Evolutionary conservation across 1,140 invertebrate species (phyloP).

Genomic region (Saccostrea glomerata): DNA sequence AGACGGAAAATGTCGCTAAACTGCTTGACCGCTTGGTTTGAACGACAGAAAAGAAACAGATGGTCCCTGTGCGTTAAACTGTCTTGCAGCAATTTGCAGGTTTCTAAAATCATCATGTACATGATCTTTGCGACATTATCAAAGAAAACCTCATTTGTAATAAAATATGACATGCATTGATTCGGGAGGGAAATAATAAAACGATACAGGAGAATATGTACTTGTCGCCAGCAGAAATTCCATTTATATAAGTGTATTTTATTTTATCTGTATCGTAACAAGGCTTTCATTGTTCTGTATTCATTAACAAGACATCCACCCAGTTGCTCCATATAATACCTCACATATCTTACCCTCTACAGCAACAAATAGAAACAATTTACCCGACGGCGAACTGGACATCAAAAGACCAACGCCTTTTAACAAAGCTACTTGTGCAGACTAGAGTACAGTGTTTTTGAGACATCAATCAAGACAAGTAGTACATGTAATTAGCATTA

Average conservation of each 20-base stretch:
- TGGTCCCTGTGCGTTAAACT: background rate
- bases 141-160: background rate
- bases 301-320: background rate
- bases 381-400: slow-evolving; percentile 15
- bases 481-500: background rate
- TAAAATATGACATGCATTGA: background rate
- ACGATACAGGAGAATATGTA: background rate
- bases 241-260: background rate
- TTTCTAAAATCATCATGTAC: background rate
- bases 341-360: background rate
- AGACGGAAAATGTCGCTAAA: slow-evolving; percentile 29
- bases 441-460: slow-evolving; percentile 1
- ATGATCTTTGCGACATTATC: background rate
- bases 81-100: slow-evolving; percentile 32
- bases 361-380: slow-evolving; percentile 10
- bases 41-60: slow-evolving; percentile 9
- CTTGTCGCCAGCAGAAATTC: background rate
- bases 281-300: background rate
- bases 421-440: background rate
- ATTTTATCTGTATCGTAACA: background rate
- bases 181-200: background rate
- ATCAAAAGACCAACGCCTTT: slow-evolving; percentile 8
- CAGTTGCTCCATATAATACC: background rate
- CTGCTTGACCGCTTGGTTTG: slow-evolving; percentile 29
- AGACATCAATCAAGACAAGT: background rate